A percentile compares a stretch with the other conserved stretches of the same genome.
These are phyloP conservation scores for Myotis brandtii DNA, from an alignment of 2,113 vertebrate species.

Conservation along the genomic window DNA sequence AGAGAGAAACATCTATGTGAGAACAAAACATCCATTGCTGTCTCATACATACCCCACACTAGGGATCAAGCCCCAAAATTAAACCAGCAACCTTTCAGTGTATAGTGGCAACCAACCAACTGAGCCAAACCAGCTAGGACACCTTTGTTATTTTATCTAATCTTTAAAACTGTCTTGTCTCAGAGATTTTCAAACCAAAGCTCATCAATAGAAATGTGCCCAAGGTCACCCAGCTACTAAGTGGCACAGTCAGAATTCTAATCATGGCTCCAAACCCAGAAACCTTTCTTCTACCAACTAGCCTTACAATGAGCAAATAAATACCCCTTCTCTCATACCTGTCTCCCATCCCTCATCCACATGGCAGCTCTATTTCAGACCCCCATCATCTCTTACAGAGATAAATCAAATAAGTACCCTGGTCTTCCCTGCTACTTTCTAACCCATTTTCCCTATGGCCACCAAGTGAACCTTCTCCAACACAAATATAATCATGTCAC, in stretches of 20 bases:
- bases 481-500: background rate
- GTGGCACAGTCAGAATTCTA: background rate
- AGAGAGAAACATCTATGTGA: background rate
- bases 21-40: background rate
- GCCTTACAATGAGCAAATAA: background rate
- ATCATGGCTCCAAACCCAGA: background rate
- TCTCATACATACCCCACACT: background rate
- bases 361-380: background rate
- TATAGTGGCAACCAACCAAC: background rate
- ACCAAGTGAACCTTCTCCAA: background rate
- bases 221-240: background rate
- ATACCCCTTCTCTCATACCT: background rate
- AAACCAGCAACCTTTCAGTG: background rate
- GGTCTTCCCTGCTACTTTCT: too few species aligned
- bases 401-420: background rate
- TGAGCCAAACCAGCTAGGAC: background rate
- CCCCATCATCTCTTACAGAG: background rate
- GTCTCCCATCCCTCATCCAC: rapidly evolving
- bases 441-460: background rate
- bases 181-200: background rate
- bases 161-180: background rate
- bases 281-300: background rate
- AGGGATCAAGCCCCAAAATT: background rate
- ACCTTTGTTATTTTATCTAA: background rate
- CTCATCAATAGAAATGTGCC: background rate